Evolutionary conservation across 2,797 vertebrate genomes (phyloP), one percentile per base, ranked within the genome.

Genomic region (Chelidonichthys spinosus): DNA sequence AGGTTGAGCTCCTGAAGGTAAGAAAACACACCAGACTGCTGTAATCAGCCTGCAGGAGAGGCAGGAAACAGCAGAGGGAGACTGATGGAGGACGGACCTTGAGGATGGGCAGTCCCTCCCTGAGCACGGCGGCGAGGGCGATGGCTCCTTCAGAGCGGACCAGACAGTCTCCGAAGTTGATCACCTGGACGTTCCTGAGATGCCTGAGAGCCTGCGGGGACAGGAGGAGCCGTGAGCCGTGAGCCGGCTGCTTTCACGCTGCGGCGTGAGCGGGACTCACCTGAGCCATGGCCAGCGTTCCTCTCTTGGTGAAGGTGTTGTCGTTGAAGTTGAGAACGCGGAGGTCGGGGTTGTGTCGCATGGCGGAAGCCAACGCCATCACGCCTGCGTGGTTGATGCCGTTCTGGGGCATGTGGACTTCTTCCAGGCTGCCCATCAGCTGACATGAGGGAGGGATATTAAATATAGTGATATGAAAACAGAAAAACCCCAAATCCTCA

Each of bases 331-430:
- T 99, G 85, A 99, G 94, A 74, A 97, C 92, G 1, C 94, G 94
- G 46, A 99, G 94, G 79, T 97, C 90, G 0, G 95, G 92, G 91
- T 97, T 99, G 75, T 95, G 92, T 69, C 94, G 92, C 73, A 98
- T 94, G 10, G 98, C 96, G 44, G 95, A 93, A 40, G 98, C 98
- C 46, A 99, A 86, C 0, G 97, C 96, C 0, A 92, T 95, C 88
- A 99, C 94, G 1, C 98, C 98, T 0, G 93, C 83, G 63, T 97
- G 93, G 87, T 96, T 98, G 87, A 99, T 98, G 35, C 98, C 98
- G 14, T 99, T 99, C 91, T 99, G 98, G 1, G 98, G 98, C 96
- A 99, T 96, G 85, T 99, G 96, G 49, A 99, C 94, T 81, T 99
- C 98, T 91, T 98, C 96, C 79, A 99, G 90, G 63, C 97, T 98